A percentile compares a stretch with the other conserved stretches of the same genome.
These are phyloP conservation scores for Simalia tracyae DNA, from an alignment of 2,797 vertebrate genomes.

Conservation along the genomic window DNA sequence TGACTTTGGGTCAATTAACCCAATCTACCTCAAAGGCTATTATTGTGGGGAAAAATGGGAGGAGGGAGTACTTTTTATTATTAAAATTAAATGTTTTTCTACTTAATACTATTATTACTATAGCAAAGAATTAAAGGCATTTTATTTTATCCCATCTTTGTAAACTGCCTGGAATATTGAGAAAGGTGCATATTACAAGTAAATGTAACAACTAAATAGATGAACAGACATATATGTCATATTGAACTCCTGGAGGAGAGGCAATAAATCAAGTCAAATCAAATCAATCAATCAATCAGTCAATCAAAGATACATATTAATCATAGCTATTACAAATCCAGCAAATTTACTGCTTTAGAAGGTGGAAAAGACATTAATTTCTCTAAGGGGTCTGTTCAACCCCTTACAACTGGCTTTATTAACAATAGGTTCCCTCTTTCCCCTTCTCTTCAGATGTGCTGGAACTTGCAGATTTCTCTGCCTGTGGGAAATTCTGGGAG, in stretches of 20 bases:
- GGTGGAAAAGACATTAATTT: neutral
- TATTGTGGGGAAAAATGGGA: neutral
- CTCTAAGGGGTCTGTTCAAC: neutral
- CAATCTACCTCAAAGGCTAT: neutral
- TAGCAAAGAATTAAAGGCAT: neutral
- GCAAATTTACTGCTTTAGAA: neutral
- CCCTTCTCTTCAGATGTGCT: neutral
- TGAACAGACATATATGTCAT: neutral
- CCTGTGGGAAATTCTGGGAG: no score
- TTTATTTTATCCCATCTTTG: neutral
- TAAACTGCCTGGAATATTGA: neutral
- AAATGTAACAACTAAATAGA: neutral
- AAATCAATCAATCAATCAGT: neutral
- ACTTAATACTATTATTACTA: neutral
- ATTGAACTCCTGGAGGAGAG: neutral
- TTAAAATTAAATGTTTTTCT: neutral
- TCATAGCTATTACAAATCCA: neutral
- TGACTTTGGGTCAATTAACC: neutral
- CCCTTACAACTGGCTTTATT: neutral
- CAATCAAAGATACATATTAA: neutral
- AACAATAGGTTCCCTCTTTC: neutral
- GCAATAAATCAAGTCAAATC: neutral
- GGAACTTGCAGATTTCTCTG: no score
- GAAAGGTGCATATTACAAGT: neutral
- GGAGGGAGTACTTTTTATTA: neutral